Base-by-base conservation (phyloP, 2,797 vertebrate genomes). In the Brachyrhaphis roseni region DNA sequence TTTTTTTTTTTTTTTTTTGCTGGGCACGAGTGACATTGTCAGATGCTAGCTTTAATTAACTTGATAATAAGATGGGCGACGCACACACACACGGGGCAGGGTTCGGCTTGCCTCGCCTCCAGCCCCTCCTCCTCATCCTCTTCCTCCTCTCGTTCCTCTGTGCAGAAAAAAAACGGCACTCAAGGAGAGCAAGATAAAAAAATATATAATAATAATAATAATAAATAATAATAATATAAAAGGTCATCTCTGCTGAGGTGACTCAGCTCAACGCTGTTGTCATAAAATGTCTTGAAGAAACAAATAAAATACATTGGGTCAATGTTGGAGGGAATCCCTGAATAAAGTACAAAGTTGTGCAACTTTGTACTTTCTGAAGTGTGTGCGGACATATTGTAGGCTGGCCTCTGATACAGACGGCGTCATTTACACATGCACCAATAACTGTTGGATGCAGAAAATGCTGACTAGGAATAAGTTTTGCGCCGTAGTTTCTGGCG, bases 1-100 rank as follows among this genome's bases (percentile, higher is more conserved):
- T 95, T 97, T 96, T 96, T 74, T 74, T 95, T 31, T 59, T 59
- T 64, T 36, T 64, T 97, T 96, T 83, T 97, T 94, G 94, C 96
- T 93, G 96, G 96, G 96, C 97, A 98, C 97, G 96, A 97, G 96
- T 97, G 97, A 98, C 97, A 98, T 98, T 98, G 97, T 98, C 98
- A 98, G 97, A 98, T 97, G 97, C 97, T 97, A 94, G 96, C 97
- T 99, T 98, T 99, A 99, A 99, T 99, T 99, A 99, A 99, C 97
- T 98, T 97, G 97, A 99, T 98, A 99, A 99, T 98, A 97, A 98
- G 97, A 97, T 95, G 96, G 97, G 96, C 95, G 96, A 95, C 96
- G 95, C 94, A 84, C 96, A 95, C 96, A 95, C 94, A 93, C 96
- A 93, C 96, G 93, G 96, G 95, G 96, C 94, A 94, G 93, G 91